Base-by-base conservation (phyloP, 2,113 vertebrate species). In the Oophaga pumilio region DNA sequence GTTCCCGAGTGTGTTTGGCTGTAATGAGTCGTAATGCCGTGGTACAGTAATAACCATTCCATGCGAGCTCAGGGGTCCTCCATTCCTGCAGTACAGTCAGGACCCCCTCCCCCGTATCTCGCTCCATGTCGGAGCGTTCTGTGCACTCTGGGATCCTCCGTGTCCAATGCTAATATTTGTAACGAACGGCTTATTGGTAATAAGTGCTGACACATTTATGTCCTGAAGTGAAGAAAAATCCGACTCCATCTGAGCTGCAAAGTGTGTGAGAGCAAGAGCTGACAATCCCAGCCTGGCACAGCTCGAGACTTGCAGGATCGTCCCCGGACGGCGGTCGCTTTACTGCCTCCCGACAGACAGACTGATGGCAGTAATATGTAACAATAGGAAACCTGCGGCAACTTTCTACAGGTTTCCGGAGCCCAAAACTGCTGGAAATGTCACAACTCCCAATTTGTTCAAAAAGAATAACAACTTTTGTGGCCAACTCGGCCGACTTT, bases 1-100 rank as follows among this genome's bases (percentile, higher is more conserved):
- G 90, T 96, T 96, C 96, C 95, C 89, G 79, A 91, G 94, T 89
- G 28, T 95, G 92, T 92, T 93, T 94, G 94, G 94, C 93, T 96
- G 96, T 96, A 97, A 97, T 97, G 97, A 97, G 93, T 97, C 96
- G 96, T 97, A 96, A 93, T 97, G 93, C 96, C 96, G 95, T 94
- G 93, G 92, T 92, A 90, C 92, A 94, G 92, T 97, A 97, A 96
- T 96, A 95, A 94, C 94, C 94, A 96, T 95, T 95, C 94, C 95
- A 96, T 95, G 92, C 92, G 8, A 64, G 89, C 84, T 84, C 73
- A 17, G 84, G 80, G 89, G 90, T 91, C 89, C 33, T 69, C 33
- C 84, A 56, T 76, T 59, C 84, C 56, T 73, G 85, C 77, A 57
- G 76, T 11, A 50, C 84, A 50, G 60, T 24, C 60, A 8, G 43